A percentile compares a stretch with the other conserved stretches of the same genome.
These are phyloP conservation scores for Gobionotothen gibberifrons DNA, from an alignment of 2,797 vertebrate species.

Conservation along the genomic window DNA sequence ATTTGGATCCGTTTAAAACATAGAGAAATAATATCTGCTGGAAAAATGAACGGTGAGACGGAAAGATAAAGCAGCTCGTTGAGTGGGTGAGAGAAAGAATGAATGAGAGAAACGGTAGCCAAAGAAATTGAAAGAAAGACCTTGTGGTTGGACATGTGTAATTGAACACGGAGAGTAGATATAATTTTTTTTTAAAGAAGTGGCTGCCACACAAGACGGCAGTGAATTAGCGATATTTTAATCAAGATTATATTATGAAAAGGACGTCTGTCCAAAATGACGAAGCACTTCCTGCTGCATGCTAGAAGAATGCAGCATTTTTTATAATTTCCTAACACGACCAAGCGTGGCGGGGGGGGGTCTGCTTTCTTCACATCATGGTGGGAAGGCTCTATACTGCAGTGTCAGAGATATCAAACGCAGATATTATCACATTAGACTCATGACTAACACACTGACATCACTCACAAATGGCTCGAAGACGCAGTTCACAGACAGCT, in stretches of 20 bases:
- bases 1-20: constrained; percentile 41
- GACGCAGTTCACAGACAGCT: too few relatives aligned
- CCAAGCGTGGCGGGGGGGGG: too few relatives aligned
- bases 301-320: neutral
- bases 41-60: constrained; percentile 34
- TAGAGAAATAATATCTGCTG: constrained; percentile 26
- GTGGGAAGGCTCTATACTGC: too few relatives aligned
- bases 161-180: neutral
- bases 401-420: too few relatives aligned
- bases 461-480: too few relatives aligned
- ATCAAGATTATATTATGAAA: constrained; percentile 7
- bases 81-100: constrained; percentile 24
- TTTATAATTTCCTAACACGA: neutral
- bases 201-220: neutral
- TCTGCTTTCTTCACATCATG: too few relatives aligned
- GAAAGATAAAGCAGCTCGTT: constrained; percentile 14
- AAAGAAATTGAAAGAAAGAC: constrained; percentile 17
- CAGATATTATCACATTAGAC: too few relatives aligned
- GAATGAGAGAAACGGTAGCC: constrained; percentile 4
- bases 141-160: neutral
- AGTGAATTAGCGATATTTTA: neutral
- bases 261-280: neutral
- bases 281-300: constrained; percentile 1
- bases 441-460: too few relatives aligned
- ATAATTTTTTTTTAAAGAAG: neutral